Evolutionary conservation across 2,797 vertebrate species (phyloP).

Genomic region (Garrulus glandarius): DNA sequence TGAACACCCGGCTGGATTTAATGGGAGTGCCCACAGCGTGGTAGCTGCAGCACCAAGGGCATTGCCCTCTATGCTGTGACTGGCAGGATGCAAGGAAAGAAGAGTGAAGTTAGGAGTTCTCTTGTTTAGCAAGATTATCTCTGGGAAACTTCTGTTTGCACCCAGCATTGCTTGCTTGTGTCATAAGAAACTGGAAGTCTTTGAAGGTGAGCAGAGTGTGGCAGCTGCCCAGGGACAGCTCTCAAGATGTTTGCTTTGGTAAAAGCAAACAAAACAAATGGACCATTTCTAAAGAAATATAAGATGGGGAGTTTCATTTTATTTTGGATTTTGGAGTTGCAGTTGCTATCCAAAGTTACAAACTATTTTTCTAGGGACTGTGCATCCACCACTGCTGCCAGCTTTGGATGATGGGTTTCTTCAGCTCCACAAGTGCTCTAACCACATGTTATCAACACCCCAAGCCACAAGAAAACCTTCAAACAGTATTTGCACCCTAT

Average conservation of each 20-base stretch:
- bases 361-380: background rate
- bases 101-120: background rate
- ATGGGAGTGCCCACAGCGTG: fast-evolving
- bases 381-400: background rate
- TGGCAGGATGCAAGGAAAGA: background rate
- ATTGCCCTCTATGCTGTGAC: background rate
- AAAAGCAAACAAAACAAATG: background rate
- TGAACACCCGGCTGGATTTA: fast-evolving
- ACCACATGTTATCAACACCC: background rate
- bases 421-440: background rate
- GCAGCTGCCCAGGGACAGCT: background rate
- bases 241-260: background rate
- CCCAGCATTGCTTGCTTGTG: background rate
- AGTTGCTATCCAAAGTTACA: background rate
- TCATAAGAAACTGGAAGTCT: background rate
- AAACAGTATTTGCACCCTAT: background rate
- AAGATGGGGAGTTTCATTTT: background rate
- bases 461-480: background rate
- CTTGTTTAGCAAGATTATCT: background rate
- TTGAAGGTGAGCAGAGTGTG: fast-evolving
- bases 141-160: background rate
- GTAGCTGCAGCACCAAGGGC: background rate
- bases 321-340: background rate
- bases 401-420: fast-evolving
- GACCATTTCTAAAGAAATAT: background rate